phyloP scores from a whole-genome alignment of 1,140 invertebrate species.

The Hetaerina americana region DNA sequence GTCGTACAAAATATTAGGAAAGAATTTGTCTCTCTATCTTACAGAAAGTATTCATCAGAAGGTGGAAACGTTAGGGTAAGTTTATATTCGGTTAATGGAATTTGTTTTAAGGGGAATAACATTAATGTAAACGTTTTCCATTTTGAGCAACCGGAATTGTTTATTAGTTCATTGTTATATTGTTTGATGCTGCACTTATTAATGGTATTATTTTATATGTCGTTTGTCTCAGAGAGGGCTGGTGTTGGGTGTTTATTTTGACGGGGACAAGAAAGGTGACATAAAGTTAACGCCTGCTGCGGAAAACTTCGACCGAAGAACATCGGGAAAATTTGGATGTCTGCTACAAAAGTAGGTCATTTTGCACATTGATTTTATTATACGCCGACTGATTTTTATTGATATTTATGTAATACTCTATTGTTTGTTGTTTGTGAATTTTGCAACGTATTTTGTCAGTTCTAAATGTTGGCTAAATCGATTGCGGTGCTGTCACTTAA shows the following conservation, averaged over 20 bases:
- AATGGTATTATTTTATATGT: constrained; percentile 14
- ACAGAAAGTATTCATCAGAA: background rate
- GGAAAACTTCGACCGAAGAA: constrained; percentile 32
- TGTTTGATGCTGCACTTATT: constrained; percentile 1
- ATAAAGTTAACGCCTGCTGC: constrained; percentile 35
- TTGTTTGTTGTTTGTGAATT: constrained; percentile 15
- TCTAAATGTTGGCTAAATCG: background rate
- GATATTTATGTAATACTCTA: constrained; percentile 12
- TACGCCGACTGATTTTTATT: constrained; percentile 10
- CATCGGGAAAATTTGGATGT: constrained; percentile 33
- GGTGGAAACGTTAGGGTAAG: background rate
- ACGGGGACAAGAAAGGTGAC: constrained; percentile 28
- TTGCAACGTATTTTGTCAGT: background rate
- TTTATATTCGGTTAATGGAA: background rate
- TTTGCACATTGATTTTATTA: background rate
- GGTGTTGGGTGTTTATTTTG: constrained; percentile 40
- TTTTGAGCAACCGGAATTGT: background rate
- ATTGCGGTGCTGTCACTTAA: constrained; percentile 2
- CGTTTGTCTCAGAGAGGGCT: constrained; percentile 34
- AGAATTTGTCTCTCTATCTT: background rate
- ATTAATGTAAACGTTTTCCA: background rate
- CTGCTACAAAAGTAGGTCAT: constrained; percentile 39
- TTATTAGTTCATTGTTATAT: background rate
- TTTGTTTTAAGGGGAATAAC: background rate
- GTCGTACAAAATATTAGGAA: background rate